Percentiles rank a stretch among this genome's conserved stretches.
These are phyloP conservation scores for Gasterosteus aculeatus DNA, from an alignment of 2,113 vertebrate species.

Conservation along the genomic window DNA sequence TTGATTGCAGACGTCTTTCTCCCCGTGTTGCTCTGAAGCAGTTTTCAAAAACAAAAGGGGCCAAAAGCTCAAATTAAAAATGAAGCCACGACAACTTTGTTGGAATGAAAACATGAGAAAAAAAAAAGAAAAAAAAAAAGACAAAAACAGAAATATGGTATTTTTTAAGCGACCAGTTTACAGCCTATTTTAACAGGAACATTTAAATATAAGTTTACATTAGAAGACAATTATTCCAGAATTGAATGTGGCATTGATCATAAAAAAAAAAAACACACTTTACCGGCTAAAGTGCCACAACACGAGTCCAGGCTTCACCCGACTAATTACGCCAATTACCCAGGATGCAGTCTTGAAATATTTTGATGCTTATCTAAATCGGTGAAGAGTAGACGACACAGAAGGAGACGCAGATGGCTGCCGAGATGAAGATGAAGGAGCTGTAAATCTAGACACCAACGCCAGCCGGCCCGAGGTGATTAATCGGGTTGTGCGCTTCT, in stretches of 20 bases:
- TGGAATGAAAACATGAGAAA: background rate
- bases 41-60: background rate
- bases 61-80: background rate
- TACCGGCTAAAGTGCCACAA: background rate
- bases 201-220: background rate
- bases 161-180: background rate
- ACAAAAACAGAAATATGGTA: too few species aligned
- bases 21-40: background rate
- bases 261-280: background rate
- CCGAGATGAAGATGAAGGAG: conserved; percentile 45
- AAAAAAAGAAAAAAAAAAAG: too few species aligned
- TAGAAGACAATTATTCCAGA: background rate
- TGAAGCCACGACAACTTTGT: background rate
- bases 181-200: too few species aligned
- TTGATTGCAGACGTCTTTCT: background rate
- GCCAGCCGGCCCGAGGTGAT: conserved; percentile 32
- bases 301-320: conserved; percentile 21
- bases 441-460: conserved; percentile 49
- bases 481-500: conserved; percentile 29
- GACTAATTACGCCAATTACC: conserved; percentile 24
- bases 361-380: conserved; percentile 63
- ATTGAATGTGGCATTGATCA: background rate
- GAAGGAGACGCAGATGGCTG: conserved; percentile 58
- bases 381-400: conserved; percentile 27
- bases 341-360: conserved; percentile 47